These are phyloP conservation scores for Osedax fenrisi DNA, from an alignment of 2,888 invertebrate genomes.

Conservation along the genomic window DNA sequence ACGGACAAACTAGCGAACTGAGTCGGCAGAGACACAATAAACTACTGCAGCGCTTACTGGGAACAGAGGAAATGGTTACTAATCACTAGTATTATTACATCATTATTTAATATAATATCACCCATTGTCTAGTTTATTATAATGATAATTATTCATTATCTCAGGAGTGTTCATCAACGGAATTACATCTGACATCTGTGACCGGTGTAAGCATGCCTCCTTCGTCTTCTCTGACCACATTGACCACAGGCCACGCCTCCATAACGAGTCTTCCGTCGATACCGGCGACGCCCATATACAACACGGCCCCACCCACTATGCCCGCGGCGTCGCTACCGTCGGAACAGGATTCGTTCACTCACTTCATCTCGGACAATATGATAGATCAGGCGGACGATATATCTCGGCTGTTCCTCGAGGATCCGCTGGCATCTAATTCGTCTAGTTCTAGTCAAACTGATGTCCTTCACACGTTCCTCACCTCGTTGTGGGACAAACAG, in stretches of 20 bases:
- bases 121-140: neutral
- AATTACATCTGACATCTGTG: too few relatives aligned
- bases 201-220: too few relatives aligned
- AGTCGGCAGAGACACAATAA: slow-evolving; percentile 13
- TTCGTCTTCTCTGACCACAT: too few relatives aligned
- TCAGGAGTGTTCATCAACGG: neutral
- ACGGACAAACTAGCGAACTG: neutral
- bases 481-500: slow-evolving; percentile 40
- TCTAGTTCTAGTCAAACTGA: neutral
- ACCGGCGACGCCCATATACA: too few relatives aligned
- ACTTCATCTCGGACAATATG: neutral
- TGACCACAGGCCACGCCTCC: too few relatives aligned
- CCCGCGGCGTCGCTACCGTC: too few relatives aligned
- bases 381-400: neutral
- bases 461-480: slow-evolving; percentile 37
- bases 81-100: too few relatives aligned
- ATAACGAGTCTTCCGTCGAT: too few relatives aligned
- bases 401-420: neutral
- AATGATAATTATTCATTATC: neutral
- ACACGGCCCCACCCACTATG: too few relatives aligned
- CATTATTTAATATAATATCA: too few relatives aligned
- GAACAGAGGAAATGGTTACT: neutral
- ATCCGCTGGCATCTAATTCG: neutral
- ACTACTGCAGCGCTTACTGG: slow-evolving; percentile 15
- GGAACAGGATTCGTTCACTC: neutral